Evolutionary conservation across 2,797 vertebrate species (phyloP), one percentile per base, ranked within the genome.

Genomic region (Phalloptychus januarius): DNA sequence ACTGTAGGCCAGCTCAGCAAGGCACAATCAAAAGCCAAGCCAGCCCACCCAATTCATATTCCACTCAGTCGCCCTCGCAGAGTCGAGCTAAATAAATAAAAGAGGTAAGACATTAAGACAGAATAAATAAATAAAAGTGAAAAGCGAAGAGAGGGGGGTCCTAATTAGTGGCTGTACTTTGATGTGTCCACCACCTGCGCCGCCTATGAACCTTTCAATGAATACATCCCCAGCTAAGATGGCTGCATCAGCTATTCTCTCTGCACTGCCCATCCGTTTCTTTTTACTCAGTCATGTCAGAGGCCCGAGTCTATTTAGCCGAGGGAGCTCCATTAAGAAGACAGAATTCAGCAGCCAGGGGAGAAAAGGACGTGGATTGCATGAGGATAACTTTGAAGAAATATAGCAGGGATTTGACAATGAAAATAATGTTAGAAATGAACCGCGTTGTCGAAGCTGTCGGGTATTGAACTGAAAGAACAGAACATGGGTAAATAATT

Each of bases 111-210:
- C 86, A 88, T 91, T 85, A 92, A 91, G 93, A 93, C 83, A 71
- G 91, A 93, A 94, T 94, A 93, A 94, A 94, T 94, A 93, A 94
- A 93, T 91, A 93, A 92, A 92, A 90, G 83, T 87, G 83, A 90
- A 87, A 83, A 84, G 83, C 72, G 31, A 79, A 58, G 50, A 56
- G 91, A 87, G 61, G 74, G 91, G 87, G 88, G 82, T 88, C 78
- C 93, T 95, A 95, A 95, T 96, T 96, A 95, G 94, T 92, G 85
- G 84, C 74, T 88, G 88, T 83, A 86, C 93, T 95, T 95, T 96
- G 93, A 96, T 93, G 94, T 89, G 86, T 81, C 86, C 50, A 71
- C 91, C 93, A 90, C 92, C 89, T 83, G 58, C 48, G 72, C 84
- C 78, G 87, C 91, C 89, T 88, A 76, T 86, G 81, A 95, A 95